A percentile compares a stretch with the other conserved stretches of the same genome.
phyloP scores from a whole-genome alignment of 2,797 vertebrate species.

The Microtus obscurus region DNA sequence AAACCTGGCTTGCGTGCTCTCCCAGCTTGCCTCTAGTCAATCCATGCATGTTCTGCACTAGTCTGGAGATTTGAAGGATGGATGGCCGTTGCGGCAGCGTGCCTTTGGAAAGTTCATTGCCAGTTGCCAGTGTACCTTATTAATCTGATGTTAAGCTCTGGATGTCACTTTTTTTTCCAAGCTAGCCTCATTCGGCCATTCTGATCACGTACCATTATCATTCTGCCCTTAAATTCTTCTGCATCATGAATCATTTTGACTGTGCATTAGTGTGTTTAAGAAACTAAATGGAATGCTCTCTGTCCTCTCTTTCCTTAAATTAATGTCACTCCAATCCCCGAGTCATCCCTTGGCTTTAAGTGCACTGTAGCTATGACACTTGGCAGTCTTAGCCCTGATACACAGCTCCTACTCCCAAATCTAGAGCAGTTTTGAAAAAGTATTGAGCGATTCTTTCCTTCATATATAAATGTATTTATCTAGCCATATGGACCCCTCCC shows the following conservation, averaged over 20 bases:
- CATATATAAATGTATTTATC: conserved; percentile 38
- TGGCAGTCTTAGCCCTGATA: background rate
- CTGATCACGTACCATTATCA: conserved; percentile 70
- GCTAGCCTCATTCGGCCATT: conserved; percentile 66
- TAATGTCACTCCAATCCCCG: background rate
- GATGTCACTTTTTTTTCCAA: conserved; percentile 26
- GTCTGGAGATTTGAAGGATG: conserved; percentile 44
- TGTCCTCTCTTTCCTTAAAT: conserved; percentile 66
- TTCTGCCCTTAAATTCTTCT: conserved; percentile 72
- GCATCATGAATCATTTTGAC: conserved; percentile 74
- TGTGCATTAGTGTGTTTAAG: conserved; percentile 73
- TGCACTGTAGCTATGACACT: background rate
- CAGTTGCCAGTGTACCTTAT: conserved; percentile 34
- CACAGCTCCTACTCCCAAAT: background rate
- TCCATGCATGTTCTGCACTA: conserved; percentile 27
- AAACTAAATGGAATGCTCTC: conserved; percentile 71
- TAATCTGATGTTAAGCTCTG: conserved; percentile 39
- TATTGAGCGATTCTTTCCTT: conserved; percentile 34
- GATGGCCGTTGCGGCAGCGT: background rate
- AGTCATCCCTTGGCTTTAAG: conserved; percentile 25
- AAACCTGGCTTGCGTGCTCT: conserved; percentile 16
- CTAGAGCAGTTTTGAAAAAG: conserved; percentile 18
- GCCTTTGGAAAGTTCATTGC: conserved; percentile 59
- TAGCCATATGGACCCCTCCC: background rate
- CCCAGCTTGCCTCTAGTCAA: background rate